Evolutionary conservation across 2,797 vertebrate species (phyloP).

Genomic region (Pangasius krempfi): DNA sequence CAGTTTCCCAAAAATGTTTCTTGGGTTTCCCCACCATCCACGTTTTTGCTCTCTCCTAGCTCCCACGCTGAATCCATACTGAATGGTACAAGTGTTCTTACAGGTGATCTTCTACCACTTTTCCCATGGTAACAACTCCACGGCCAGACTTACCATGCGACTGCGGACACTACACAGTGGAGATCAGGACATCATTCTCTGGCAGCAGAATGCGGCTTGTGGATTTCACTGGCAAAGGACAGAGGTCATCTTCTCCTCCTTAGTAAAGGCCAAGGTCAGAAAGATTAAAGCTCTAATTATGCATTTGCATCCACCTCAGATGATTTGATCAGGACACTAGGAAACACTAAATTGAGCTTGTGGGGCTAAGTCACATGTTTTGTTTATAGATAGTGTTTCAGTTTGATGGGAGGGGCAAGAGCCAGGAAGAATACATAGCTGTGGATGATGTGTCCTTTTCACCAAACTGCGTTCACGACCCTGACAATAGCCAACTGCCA

Average conservation of each 20-base stretch:
- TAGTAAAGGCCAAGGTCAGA: slow-evolving; percentile 71
- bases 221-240: slow-evolving; percentile 74
- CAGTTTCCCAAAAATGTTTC: background rate
- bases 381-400: slow-evolving; percentile 70
- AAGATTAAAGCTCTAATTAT: background rate
- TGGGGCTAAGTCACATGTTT: background rate
- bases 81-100: background rate
- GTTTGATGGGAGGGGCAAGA: slow-evolving; percentile 55
- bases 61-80: background rate
- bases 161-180: slow-evolving; percentile 63
- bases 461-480: slow-evolving; percentile 69
- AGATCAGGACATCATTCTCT: slow-evolving; percentile 63
- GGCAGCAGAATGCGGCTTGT: slow-evolving; percentile 57
- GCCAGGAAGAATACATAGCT: slow-evolving; percentile 61
- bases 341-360: background rate
- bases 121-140: slow-evolving; percentile 56
- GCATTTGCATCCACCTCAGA: background rate
- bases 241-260: slow-evolving; percentile 68
- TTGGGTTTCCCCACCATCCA: background rate
- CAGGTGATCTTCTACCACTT: slow-evolving; percentile 77
- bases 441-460: slow-evolving; percentile 78
- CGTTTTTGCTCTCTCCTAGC: background rate
- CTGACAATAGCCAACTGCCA: slow-evolving; percentile 70
- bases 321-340: background rate
- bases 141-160: slow-evolving; percentile 56